Percentiles rank a stretch among this genome's conserved stretches.
These are phyloP conservation scores for Podarcis raffonei DNA, from an alignment of 2,113 vertebrate species.

Conservation along the genomic window DNA sequence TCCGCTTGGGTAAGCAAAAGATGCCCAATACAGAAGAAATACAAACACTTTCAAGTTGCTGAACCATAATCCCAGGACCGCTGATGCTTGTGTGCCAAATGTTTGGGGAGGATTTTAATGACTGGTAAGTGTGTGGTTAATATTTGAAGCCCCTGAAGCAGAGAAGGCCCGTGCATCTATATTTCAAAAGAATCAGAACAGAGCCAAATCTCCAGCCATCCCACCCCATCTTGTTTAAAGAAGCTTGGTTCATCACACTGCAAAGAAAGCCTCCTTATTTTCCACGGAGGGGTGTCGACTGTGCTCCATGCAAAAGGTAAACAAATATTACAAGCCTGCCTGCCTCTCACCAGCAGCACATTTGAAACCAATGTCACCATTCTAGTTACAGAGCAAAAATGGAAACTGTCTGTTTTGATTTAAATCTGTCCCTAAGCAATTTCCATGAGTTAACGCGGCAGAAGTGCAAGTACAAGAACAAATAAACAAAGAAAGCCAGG, in stretches of 20 bases:
- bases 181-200: slow-evolving; percentile 31
- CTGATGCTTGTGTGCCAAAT: slow-evolving; percentile 38
- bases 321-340: slow-evolving; percentile 67
- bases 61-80: slow-evolving; percentile 59
- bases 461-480: slow-evolving; percentile 69
- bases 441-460: slow-evolving; percentile 76
- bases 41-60: slow-evolving; percentile 71
- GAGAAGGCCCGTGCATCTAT: background rate
- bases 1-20: slow-evolving; percentile 72
- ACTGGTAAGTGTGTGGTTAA: slow-evolving; percentile 31
- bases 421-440: slow-evolving; percentile 78
- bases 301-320: slow-evolving; percentile 64
- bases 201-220: slow-evolving; percentile 27
- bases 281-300: slow-evolving; percentile 60
- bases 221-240: slow-evolving; percentile 58
- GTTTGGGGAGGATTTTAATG: slow-evolving; percentile 49
- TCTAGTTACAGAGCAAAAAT: slow-evolving; percentile 77
- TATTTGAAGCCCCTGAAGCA: slow-evolving; percentile 40
- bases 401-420: slow-evolving; percentile 79
- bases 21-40: slow-evolving; percentile 66
- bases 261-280: slow-evolving; percentile 40
- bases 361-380: slow-evolving; percentile 75
- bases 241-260: slow-evolving; percentile 26
- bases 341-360: slow-evolving; percentile 64
- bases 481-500: slow-evolving; percentile 71